Evolutionary conservation across 2,113 vertebrate species (phyloP), one percentile per base, ranked within the genome.

Genomic region (Onychorhynchus coronatus): DNA sequence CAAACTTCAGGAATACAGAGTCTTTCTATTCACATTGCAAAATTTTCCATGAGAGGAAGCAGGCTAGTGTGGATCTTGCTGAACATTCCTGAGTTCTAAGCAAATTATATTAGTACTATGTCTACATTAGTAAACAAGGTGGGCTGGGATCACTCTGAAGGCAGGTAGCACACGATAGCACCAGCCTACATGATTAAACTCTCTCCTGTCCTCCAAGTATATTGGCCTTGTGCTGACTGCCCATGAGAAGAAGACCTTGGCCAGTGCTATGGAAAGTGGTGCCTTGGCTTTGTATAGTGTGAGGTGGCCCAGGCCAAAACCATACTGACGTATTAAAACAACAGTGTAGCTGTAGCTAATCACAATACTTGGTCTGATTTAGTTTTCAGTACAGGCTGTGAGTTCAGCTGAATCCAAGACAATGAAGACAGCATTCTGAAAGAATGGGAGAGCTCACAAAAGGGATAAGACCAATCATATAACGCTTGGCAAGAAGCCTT

Each of bases 381-480:
- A 49, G 14, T 42, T 92, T 75, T 50, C 27, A 67, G 2, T 25
- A 42, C 9, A 4, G 16, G 5, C 8, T 79, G 3, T 86, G 67
- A 42, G 28, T 50, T 49, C 35, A 58, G 22, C 5, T 73, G 41
- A 46, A 56, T 68, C 22, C 44, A 63, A 17, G 5, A 44, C 12
- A 75, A 14, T 37, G 16, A 14, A 55, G 20, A 6, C 22, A 78
- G 9, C 9, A 61, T 61, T 15, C 66, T 49, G 46, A 72, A 78
- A 66, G 70, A 35, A 46, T 50, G 15, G 31, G 8, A 68, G 11
- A 46, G 5, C 19, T 41, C 39, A 70, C 5, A 44, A 21, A 91
- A 52, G 6, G 5, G 9, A 44, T 42, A 71, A 78, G 56, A 28
- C 0, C 6, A 58, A 39, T 8, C 7, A n/a, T n/a, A 24, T 5